Conservation (phyloP, 2,888 invertebrate species). For the Aethes cnicana region DNA sequence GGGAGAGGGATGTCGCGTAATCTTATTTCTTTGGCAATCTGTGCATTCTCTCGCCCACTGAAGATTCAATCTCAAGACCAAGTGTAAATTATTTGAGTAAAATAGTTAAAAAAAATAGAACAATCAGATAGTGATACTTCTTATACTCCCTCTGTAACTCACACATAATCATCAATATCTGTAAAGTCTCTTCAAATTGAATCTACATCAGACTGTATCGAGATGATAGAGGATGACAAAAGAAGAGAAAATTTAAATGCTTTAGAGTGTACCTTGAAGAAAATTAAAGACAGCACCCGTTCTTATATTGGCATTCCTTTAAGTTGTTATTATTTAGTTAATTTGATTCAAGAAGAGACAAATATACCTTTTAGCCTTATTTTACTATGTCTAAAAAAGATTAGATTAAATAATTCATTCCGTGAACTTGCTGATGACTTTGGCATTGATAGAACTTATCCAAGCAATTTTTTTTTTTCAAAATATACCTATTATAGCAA, state of each 20-base stretch:
- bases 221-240: slow-evolving; percentile 33
- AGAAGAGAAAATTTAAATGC: slow-evolving; percentile 26
- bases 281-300: too few relatives aligned
- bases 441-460: slow-evolving; percentile 7
- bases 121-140: too few relatives aligned
- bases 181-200: slow-evolving; percentile 31
- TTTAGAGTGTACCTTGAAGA: slow-evolving; percentile 27
- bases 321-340: slow-evolving; percentile 29
- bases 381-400: slow-evolving; percentile 32
- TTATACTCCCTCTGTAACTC: slow-evolving; percentile 28
- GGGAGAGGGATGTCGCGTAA: too few relatives aligned
- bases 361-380: slow-evolving; percentile 22
- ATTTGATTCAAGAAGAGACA: slow-evolving; percentile 20
- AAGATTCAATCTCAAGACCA: slow-evolving; percentile 20
- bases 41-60: slow-evolving; percentile 18
- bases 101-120: slow-evolving; percentile 29
- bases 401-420: slow-evolving; percentile 29
- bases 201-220: slow-evolving; percentile 36
- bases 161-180: slow-evolving; percentile 25
- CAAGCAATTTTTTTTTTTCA: not conserved
- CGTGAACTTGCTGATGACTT: slow-evolving; percentile 28
- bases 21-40: too few relatives aligned
- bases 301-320: slow-evolving; percentile 26
- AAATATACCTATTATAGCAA: not conserved
- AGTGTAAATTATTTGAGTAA: slow-evolving; percentile 2